phyloP scores from a whole-genome alignment of 2,113 vertebrate species.

The Ceyx cyanopectus region DNA sequence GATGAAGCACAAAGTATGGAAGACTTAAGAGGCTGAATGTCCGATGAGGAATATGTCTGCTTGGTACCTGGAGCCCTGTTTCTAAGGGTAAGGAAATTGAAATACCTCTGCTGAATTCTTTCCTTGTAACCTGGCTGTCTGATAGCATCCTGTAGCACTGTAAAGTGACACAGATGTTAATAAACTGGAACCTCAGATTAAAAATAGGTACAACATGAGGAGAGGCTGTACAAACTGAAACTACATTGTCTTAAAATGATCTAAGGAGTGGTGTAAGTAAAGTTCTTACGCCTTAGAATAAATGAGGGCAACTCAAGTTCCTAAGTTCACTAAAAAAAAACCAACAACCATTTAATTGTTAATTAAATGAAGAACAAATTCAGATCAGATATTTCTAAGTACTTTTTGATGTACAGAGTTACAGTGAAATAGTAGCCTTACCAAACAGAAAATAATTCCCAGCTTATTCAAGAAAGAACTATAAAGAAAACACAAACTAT shows the following conservation, averaged over 20 bases:
- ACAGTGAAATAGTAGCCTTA: not conserved
- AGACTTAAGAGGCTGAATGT: not conserved
- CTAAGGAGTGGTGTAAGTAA: not conserved
- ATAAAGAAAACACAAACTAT: not conserved
- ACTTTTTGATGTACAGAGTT: not conserved
- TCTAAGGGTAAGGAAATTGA: not conserved
- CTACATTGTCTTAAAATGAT: not conserved
- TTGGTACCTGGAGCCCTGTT: not conserved
- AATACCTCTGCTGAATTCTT: not conserved
- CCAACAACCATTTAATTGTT: not conserved
- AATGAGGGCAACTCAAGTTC: not conserved
- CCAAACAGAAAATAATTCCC: not conserved
- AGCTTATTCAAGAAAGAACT: not conserved
- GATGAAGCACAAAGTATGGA: not conserved
- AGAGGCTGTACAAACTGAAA: not conserved
- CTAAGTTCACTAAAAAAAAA: not conserved
- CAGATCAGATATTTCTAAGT: conserved; percentile 8
- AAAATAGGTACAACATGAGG: not conserved
- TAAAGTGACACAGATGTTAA: not conserved
- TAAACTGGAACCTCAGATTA: not conserved
- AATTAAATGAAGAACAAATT: not conserved
- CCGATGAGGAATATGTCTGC: not conserved
- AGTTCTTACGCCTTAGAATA: not conserved
- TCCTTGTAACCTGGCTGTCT: not conserved
- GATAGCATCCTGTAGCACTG: not conserved